A percentile compares a stretch with the other conserved stretches of the same genome.
Evolutionary conservation across 2,888 invertebrate genomes (phyloP).

Genomic region (Agrotis clavis): DNA sequence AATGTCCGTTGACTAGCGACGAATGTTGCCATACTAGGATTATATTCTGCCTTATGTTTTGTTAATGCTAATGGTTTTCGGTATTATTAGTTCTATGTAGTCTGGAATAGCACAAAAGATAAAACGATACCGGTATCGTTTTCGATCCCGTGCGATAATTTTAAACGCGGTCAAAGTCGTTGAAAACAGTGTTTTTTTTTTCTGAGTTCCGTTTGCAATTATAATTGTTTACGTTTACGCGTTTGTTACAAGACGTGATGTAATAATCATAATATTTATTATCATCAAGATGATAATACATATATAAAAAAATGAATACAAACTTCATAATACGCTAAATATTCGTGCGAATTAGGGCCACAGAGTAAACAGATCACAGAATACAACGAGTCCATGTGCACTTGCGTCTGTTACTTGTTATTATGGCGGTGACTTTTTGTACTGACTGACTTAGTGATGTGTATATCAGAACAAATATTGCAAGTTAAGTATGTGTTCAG

Average conservation of each 20-base stretch:
- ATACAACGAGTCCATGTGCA: not conserved
- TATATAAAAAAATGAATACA: not conserved
- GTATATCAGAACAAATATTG: not conserved
- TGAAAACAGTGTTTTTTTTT: no score
- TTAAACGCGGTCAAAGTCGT: no score
- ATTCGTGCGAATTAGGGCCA: not conserved
- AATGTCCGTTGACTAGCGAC: conserved; percentile 76
- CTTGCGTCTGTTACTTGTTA: not conserved
- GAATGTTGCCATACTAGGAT: conserved; percentile 76
- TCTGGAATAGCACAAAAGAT: no score
- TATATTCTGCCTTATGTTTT: conserved; percentile 17
- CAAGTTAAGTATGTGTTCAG: conserved; percentile 15
- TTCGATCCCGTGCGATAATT: no score
- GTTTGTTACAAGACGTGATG: no score
- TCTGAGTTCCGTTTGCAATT: no score
- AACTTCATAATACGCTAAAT: not conserved
- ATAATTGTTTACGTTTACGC: no score
- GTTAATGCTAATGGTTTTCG: not conserved
- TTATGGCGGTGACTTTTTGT: not conserved
- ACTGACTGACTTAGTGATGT: not conserved
- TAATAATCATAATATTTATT: no score
- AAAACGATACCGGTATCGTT: no score
- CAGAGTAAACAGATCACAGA: conserved; percentile 1
- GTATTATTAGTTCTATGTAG: no score
- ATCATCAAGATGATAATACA: no score